Conservation (phyloP, 2,113 vertebrate species). For the Pelecanoides urinatrix region DNA sequence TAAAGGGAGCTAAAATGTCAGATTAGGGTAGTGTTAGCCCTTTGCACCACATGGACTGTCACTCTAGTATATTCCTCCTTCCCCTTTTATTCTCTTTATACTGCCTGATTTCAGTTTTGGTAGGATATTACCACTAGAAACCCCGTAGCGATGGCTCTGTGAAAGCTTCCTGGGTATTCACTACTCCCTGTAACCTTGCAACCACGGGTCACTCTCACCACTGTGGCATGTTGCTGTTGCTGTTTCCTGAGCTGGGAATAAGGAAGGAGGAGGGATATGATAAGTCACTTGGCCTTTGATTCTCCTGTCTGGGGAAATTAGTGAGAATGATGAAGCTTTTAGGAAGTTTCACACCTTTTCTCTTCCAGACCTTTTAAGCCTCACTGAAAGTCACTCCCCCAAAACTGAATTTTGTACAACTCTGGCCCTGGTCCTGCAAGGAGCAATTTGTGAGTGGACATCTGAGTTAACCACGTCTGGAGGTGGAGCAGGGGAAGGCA, state of each 20-base stretch:
- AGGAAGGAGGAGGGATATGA: background rate
- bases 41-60: background rate
- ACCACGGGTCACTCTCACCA: background rate
- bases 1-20: background rate
- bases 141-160: background rate
- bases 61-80: background rate
- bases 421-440: background rate
- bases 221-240: background rate
- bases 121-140: background rate
- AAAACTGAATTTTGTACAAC: background rate
- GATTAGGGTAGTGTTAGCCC: background rate
- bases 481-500: background rate
- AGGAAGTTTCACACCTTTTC: constrained; percentile 4
- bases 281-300: constrained; percentile 1
- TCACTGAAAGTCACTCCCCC: background rate
- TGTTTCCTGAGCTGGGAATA: background rate
- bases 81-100: background rate
- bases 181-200: background rate
- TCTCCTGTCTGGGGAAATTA: background rate
- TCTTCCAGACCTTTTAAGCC: background rate
- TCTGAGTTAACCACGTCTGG: background rate
- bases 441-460: background rate
- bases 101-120: background rate
- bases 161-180: background rate
- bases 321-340: background rate